Base-by-base conservation (phyloP, 2,888 invertebrate genomes). In the Minunthozetes semirufus region DNA sequence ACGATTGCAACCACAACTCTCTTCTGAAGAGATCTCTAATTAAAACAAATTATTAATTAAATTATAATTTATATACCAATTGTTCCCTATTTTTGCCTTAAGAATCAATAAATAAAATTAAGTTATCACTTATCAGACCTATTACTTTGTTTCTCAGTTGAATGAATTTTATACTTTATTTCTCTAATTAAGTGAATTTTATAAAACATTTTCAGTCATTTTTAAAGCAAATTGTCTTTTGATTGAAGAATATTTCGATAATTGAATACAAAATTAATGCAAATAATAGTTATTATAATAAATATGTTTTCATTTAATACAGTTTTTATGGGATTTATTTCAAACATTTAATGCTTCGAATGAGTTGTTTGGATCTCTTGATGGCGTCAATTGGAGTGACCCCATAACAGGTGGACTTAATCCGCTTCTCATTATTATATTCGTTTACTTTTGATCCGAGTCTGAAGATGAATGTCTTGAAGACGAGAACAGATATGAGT, bases 371-470 rank as follows among this genome's bases (percentile, higher is more conserved):
- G 0, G 66, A 66, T 17, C 38, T 29, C 17, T 38, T 4, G 19
- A 33, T 66, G 1, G 66, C n/a, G 4, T 66, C 66, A 38, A 66
- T 66, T 11, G 71, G 46, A n/a, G 13, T 48, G 17, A 71, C 3
- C n/a, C 8, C 5, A 53, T 19, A 19, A 17, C 90, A 89, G 0
- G 88, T 88, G 0, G 90, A 88, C 84, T 91, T 94, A 78, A 93
- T 84, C 63, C 92, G 87, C 48, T 86, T 86, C 83, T 93, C 92
- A 83, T 93, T 93, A 91, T 93, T 95, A 82, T 89, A 99, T 15
- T 88, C 90, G 84, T 99, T 98, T 85, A 92, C 87, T 84, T 93
- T 94, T 46, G 91, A 89, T 75, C 95, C 86, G 79, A 95, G 86
- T 82, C 90, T 92, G 82, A 96, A 91, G 38, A 91, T 86, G 81